phyloP scores from a whole-genome alignment of 2,888 invertebrate genomes.

The Smittia sp. region DNA sequence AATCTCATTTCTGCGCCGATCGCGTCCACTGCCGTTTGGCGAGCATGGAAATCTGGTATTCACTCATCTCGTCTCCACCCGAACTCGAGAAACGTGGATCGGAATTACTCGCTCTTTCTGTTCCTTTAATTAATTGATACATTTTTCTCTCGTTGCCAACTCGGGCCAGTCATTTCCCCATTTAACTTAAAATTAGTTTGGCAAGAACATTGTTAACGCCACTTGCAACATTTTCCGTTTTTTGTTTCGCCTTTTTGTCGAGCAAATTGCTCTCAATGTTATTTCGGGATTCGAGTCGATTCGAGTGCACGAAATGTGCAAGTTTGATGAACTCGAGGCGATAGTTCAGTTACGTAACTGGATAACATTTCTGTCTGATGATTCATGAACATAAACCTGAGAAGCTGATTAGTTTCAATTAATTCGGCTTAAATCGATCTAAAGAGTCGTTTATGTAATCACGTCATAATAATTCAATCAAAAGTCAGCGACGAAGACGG shows the following conservation, averaged over 20 bases:
- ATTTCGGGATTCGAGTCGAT: neutral
- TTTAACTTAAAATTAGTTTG: conserved; percentile 23
- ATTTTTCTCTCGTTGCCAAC: conserved; percentile 27
- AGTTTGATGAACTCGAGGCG: conserved; percentile 31
- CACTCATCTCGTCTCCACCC: conserved; percentile 1
- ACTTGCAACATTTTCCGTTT: conserved; percentile 35
- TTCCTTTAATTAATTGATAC: conserved; percentile 41
- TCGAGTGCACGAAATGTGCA: conserved; percentile 3
- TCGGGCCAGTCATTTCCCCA: neutral
- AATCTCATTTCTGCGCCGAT: neutral
- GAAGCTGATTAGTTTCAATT: conserved; percentile 17
- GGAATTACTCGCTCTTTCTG: conserved; percentile 2
- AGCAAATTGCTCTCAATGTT: conserved; percentile 35
- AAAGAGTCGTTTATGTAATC: conserved; percentile 4
- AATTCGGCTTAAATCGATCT: conserved; percentile 10
- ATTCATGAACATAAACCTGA: neutral
- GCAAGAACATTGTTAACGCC: conserved; percentile 35
- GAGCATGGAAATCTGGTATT: neutral
- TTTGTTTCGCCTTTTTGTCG: neutral
- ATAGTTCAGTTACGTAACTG: conserved; percentile 2
- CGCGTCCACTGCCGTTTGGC: too few relatives aligned
- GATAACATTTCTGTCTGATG: neutral
- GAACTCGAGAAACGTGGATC: conserved; percentile 14
- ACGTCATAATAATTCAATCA: neutral
- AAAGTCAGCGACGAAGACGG: neutral